phyloP scores from a whole-genome alignment of 2,888 invertebrate species.

The Meta bourneti region DNA sequence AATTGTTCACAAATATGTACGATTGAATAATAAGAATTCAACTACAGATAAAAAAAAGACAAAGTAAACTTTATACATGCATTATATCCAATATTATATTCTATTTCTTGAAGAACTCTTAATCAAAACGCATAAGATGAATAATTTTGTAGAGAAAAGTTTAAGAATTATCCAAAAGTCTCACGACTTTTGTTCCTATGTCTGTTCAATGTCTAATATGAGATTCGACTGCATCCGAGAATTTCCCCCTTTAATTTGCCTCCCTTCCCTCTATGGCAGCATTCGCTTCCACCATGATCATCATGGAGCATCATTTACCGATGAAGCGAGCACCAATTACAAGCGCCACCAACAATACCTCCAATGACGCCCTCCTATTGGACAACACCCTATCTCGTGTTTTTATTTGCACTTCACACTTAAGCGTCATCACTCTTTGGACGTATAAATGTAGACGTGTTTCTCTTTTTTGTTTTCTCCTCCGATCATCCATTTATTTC shows the following conservation, averaged over 20 bases:
- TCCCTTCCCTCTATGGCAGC: slow-evolving; percentile 13
- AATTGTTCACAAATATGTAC: too few relatives aligned
- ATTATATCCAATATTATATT: too few relatives aligned
- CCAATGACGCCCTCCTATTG: slow-evolving; percentile 21
- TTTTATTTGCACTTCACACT: slow-evolving; percentile 65
- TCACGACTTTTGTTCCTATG: too few relatives aligned
- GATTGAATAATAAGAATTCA: too few relatives aligned
- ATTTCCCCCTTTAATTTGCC: slow-evolving; percentile 56
- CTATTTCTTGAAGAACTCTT: too few relatives aligned
- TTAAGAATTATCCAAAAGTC: too few relatives aligned
- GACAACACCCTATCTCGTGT: slow-evolving; percentile 53
- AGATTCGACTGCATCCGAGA: too few relatives aligned
- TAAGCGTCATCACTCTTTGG: slow-evolving; percentile 28
- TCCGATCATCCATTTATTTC: slow-evolving; percentile 48
- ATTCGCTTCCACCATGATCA: slow-evolving; percentile 47
- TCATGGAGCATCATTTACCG: slow-evolving; percentile 59
- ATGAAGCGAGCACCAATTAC: slow-evolving; percentile 63
- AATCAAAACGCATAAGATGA: too few relatives aligned
- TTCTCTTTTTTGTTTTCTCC: slow-evolving; percentile 24
- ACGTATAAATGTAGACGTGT: slow-evolving; percentile 44
- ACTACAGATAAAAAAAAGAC: too few relatives aligned
- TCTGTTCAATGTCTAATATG: too few relatives aligned
- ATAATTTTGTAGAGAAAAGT: too few relatives aligned
- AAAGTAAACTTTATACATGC: too few relatives aligned
- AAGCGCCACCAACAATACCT: slow-evolving; percentile 43